These are phyloP conservation scores for Vandiemenella viatica DNA, from an alignment of 2,888 invertebrate genomes.

Conservation along the genomic window DNA sequence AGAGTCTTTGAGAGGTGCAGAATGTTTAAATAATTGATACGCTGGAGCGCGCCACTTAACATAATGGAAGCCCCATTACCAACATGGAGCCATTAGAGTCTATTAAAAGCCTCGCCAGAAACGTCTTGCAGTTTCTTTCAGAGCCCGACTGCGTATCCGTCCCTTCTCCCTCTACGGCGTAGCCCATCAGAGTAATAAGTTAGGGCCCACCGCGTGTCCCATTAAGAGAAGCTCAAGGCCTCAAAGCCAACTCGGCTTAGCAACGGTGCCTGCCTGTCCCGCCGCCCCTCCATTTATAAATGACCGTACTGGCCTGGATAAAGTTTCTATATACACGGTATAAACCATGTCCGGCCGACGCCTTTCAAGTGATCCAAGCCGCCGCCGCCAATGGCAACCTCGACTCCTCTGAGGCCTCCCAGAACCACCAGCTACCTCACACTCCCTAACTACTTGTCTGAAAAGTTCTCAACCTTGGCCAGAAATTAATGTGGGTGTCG, in stretches of 20 bases:
- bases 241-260: neutral
- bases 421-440: no score
- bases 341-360: no score
- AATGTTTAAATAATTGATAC: neutral
- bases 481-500: no score
- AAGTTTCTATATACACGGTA: neutral
- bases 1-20: neutral
- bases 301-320: neutral
- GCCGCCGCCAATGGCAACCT: no score
- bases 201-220: neutral
- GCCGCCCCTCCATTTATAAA: neutral
- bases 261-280: no score
- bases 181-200: neutral
- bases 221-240: neutral
- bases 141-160: neutral
- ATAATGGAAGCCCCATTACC: neutral
- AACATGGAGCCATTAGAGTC: neutral
- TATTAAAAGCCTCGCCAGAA: neutral
- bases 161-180: neutral
- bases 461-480: no score
- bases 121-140: neutral
- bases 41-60: neutral
- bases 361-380: no score
- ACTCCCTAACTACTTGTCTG: no score
- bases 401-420: no score